Evolutionary conservation across 1,140 invertebrate species (phyloP), one percentile per base, ranked within the genome.

Genomic region (Drosophila simulans): DNA sequence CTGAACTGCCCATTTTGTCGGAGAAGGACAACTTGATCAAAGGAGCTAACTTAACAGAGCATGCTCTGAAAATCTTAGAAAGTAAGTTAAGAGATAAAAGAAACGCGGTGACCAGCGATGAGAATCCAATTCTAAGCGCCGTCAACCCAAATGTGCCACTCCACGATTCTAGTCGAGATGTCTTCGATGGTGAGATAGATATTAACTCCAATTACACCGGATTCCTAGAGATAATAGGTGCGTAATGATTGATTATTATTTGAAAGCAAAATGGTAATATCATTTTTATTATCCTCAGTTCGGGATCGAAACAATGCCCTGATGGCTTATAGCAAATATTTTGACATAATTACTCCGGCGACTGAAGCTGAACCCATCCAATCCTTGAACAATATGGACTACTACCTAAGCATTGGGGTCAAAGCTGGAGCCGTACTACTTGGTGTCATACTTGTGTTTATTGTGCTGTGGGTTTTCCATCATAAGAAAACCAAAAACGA

Each of bases 201-300:
- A 93, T 95, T 12, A 94, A 94, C 20, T 95, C 95, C 1, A 97
- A 96, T 82, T 98, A 98, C 72, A 97, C 96, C 0, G 95, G 95
- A 22, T 97, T 97, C 84, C 93, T 98, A 22, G 96, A 97, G 93
- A 93, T 97, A 45, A 95, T 96, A 75, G 95, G 96, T 97, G 92
- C 40, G 57, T 51, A 12, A 3, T 7, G 5, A 15, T 5, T 4
- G 2, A 8, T 1, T 2, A 8, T 1, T 2, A 5, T 2, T 17
- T 7, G 1, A 64, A 20, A 13, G 27, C 20, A 25, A 39, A 34
- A n/a, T 37, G 22, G 15, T 15, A 34, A 13, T 10, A 15, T 12
- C 37, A 34, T 15, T 17, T 45, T n/a, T 15, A 3, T 34, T 34
- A 17, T 31, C 48, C 20, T 15, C 48, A 89, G 91, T 92, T 15